A percentile compares a stretch with the other conserved stretches of the same genome.
phyloP scores from a whole-genome alignment of 92 coral and sea anemone species.

The Pocillopora meandrina region DNA sequence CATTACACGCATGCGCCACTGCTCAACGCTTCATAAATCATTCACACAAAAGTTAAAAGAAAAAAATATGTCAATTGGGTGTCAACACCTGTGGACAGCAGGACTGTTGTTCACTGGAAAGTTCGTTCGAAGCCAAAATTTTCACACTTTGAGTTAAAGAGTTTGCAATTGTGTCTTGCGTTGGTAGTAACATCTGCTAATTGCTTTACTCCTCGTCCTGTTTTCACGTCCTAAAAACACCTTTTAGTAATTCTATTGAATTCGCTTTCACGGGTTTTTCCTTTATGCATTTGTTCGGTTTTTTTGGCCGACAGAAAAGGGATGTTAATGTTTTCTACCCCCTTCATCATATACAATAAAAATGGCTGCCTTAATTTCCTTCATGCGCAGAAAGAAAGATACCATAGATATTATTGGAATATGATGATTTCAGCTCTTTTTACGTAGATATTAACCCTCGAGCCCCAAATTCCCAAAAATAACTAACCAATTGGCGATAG shows the following conservation, averaged over 20 bases:
- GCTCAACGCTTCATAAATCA: slow-evolving; percentile 8
- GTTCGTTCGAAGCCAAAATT: slow-evolving; percentile 10
- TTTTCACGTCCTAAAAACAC: slow-evolving; percentile 5
- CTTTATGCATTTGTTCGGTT: not conserved
- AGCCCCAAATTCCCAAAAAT: too few relatives aligned
- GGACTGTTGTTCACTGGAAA: slow-evolving; percentile 16
- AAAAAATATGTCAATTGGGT: not conserved
- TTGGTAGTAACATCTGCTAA: not conserved
- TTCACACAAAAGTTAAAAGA: slow-evolving; percentile 24
- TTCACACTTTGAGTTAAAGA: slow-evolving; percentile 25
- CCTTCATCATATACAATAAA: too few relatives aligned
- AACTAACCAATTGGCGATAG: too few relatives aligned
- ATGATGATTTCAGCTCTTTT: too few relatives aligned
- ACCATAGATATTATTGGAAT: too few relatives aligned
- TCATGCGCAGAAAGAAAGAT: not conserved
- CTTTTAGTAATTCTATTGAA: not conserved
- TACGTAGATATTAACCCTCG: too few relatives aligned
- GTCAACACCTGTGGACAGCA: slow-evolving; percentile 24
- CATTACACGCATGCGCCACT: not conserved
- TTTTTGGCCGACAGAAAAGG: slow-evolving; percentile 1
- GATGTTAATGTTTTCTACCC: not conserved
- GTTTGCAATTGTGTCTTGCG: slow-evolving; percentile 11
- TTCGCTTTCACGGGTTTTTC: not conserved
- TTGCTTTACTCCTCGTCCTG: slow-evolving; percentile 1
- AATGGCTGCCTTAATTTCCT: not conserved